These are phyloP conservation scores for Deroplatys truncata DNA, from an alignment of 2,888 invertebrate species.

Conservation along the genomic window DNA sequence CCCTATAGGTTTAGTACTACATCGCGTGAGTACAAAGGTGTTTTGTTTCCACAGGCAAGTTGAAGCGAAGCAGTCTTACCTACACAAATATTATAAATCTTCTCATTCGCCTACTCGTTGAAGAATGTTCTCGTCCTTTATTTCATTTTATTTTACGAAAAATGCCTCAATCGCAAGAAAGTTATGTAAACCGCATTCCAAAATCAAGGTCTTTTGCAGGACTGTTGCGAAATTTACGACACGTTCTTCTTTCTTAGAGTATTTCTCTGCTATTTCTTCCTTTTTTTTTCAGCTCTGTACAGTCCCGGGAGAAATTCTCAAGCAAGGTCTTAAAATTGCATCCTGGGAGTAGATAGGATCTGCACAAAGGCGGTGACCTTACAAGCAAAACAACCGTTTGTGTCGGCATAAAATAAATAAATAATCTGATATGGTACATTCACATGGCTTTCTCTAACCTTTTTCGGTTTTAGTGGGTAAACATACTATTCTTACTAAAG, in stretches of 20 bases:
- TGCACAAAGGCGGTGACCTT: too few species aligned
- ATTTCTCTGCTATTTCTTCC: not conserved
- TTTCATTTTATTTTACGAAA: not conserved
- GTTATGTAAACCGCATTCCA: slow-evolving; percentile 8
- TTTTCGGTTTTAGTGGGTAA: too few species aligned
- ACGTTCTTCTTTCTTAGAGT: not conserved
- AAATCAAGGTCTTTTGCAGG: slow-evolving; percentile 13
- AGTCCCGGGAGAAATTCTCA: not conserved
- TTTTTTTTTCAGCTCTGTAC: not conserved
- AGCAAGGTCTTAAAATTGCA: not conserved
- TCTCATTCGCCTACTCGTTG: not conserved
- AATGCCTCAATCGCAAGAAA: not conserved
- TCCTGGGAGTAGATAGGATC: too few species aligned
- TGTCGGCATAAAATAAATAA: too few species aligned
- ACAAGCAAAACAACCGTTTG: too few species aligned
- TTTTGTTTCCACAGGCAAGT: not conserved
- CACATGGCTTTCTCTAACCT: too few species aligned
- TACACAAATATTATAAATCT: not conserved
- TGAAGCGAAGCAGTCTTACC: not conserved
- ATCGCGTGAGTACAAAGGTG: not conserved
- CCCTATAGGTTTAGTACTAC: too few species aligned
- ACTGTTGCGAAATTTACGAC: slow-evolving; percentile 8
- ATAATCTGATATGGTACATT: too few species aligned
- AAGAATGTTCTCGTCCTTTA: not conserved
- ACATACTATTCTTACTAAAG: too few species aligned